Percentiles rank a stretch among this genome's conserved stretches.
These are phyloP conservation scores for Phrynocephalus forsythii DNA, from an alignment of 2,797 vertebrate genomes.

Conservation along the genomic window DNA sequence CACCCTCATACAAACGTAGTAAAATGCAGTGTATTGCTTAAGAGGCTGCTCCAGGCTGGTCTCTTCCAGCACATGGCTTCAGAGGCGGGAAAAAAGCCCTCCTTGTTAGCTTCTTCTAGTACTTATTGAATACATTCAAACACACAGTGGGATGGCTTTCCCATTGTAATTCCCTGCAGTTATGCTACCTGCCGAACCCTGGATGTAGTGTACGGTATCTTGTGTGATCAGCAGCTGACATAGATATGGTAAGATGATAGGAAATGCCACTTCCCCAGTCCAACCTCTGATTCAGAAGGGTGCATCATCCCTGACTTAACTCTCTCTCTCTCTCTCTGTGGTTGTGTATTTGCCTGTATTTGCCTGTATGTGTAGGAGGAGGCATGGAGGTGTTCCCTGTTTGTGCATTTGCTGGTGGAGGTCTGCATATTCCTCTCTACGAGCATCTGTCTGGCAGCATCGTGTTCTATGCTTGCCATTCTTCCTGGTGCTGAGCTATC, in stretches of 20 bases:
- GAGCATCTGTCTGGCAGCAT: not conserved
- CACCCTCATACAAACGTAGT: not conserved
- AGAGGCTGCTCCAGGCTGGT: not conserved
- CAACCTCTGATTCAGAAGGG: not conserved
- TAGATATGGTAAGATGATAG: not conserved
- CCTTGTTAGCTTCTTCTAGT: not conserved
- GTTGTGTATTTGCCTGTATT: not conserved
- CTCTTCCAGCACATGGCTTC: not conserved
- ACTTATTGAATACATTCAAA: not conserved
- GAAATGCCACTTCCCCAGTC: not conserved
- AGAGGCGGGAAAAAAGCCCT: not conserved
- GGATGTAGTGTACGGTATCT: not conserved
- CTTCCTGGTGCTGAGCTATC: not conserved
- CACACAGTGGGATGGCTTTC: not conserved
- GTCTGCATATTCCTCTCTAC: not conserved
- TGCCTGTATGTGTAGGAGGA: not conserved
- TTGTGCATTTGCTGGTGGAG: not conserved
- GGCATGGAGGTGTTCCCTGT: not conserved
- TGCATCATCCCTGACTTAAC: not conserved
- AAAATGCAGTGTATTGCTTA: not conserved
- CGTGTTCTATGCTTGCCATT: not conserved
- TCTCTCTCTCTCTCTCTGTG: not conserved
- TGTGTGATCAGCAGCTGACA: not conserved
- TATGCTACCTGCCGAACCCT: not conserved
- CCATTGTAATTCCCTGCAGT: not conserved